Evolutionary conservation across 2,888 invertebrate genomes (phyloP).

Genomic region (Mythimna albipuncta): DNA sequence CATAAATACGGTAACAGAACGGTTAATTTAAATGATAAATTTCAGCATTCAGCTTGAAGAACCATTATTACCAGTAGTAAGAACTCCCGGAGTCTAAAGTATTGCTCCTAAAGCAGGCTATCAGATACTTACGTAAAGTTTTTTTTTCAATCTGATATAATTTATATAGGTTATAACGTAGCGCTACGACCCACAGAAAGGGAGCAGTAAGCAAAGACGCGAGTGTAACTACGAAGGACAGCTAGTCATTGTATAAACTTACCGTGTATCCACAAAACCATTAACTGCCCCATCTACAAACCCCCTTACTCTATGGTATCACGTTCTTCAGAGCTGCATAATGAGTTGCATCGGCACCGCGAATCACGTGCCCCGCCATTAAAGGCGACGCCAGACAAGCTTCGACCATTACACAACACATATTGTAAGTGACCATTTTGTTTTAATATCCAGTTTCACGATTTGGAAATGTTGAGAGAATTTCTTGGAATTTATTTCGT

Average conservation of each 20-base stretch:
- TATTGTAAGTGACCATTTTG: slow-evolving; percentile 61
- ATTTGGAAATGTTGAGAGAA: slow-evolving; percentile 53
- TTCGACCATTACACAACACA: slow-evolving; percentile 65
- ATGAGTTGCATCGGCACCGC: slow-evolving; percentile 74
- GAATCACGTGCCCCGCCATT: slow-evolving; percentile 71
- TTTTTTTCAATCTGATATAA: too few relatives aligned
- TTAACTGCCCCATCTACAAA: background rate
- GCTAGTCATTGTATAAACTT: background rate
- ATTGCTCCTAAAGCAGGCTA: too few relatives aligned
- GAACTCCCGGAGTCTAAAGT: too few relatives aligned
- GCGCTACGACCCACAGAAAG: too few relatives aligned
- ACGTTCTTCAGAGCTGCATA: slow-evolving; percentile 71
- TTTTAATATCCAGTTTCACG: slow-evolving; percentile 57
- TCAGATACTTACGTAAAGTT: too few relatives aligned
- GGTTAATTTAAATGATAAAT: too few relatives aligned
- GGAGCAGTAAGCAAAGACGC: too few relatives aligned
- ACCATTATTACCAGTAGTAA: background rate
- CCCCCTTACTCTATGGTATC: slow-evolving; percentile 60
- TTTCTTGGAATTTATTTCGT: slow-evolving; percentile 51
- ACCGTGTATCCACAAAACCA: background rate
- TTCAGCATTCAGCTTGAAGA: background rate
- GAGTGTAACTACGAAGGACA: too few relatives aligned
- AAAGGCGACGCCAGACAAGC: slow-evolving; percentile 66
- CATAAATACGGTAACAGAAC: too few relatives aligned
- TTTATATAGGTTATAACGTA: too few relatives aligned